Conservation (phyloP, 2,888 invertebrate species). For the Hoplodrina blanda region DNA sequence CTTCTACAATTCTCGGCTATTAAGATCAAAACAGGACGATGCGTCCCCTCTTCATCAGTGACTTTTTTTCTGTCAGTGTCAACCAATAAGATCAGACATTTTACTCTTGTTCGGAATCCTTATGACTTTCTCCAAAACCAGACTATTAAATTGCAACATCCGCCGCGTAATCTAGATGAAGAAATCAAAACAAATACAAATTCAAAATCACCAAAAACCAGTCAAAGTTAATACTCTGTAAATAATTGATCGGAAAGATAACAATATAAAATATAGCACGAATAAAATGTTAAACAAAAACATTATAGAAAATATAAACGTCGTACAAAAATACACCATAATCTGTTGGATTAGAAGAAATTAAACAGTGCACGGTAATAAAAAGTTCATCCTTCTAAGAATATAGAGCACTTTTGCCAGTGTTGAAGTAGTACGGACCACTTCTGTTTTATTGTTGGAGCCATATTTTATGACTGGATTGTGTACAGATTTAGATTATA, state of each 20-base stretch:
- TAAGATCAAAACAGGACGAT: too few species aligned
- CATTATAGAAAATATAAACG: slow-evolving; percentile 55
- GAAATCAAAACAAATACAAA: slow-evolving; percentile 1
- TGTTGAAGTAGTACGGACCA: slow-evolving; percentile 85
- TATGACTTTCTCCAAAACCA: neutral
- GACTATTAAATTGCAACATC: neutral
- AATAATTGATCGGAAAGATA: slow-evolving; percentile 31
- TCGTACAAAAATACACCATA: slow-evolving; percentile 60
- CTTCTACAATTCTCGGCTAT: too few species aligned
- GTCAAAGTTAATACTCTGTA: slow-evolving; percentile 19
- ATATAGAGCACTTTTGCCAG: slow-evolving; percentile 86
- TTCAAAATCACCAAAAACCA: slow-evolving; percentile 13
- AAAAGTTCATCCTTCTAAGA: slow-evolving; percentile 85
- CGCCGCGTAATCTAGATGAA: neutral
- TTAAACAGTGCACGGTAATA: slow-evolving; percentile 81
- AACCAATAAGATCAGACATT: neutral
- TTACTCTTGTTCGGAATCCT: neutral
- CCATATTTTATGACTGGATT: slow-evolving; percentile 90
- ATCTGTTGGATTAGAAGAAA: slow-evolving; percentile 77
- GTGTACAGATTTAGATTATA: slow-evolving; percentile 87
- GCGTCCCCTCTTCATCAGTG: too few species aligned
- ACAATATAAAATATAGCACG: slow-evolving; percentile 41
- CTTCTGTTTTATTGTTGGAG: slow-evolving; percentile 90
- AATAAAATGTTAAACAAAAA: slow-evolving; percentile 46
- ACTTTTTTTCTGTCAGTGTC: too few species aligned